Evolutionary conservation across 2,888 invertebrate species (phyloP), one percentile per base, ranked within the genome.

Genomic region (Acanthosepion esculentum): DNA sequence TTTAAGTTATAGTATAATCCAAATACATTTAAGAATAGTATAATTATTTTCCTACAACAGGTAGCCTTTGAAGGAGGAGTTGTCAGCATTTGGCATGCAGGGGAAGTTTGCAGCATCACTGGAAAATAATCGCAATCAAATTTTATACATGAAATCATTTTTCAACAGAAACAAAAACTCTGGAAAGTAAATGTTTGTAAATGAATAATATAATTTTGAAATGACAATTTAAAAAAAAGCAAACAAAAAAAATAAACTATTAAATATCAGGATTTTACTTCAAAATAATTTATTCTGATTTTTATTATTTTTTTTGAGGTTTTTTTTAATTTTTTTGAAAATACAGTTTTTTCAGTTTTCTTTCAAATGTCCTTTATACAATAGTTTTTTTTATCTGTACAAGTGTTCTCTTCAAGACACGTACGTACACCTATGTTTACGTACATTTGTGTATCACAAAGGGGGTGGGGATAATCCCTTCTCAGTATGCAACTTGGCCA

Each of bases 211-310:
- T 41, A 41, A 41, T 41, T 0, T 41, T 41, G 41, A 41, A 41
- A 41, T 41, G 41, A 41, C 41, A 41, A 41, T 41, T 48, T n/a
- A 12, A 48, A 12, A 10, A 26, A 48, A 93, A 26, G n/a, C 41
- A n/a, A n/a, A 48, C 5, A 33, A 15, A 29, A 15, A 29, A 78
- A 78, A 78, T 10, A 15, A 15, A 33, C 8, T 15, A 78, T 33
- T 8, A 78, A 41, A 78, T 78, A n/a, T 78, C 50, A 93, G 48
- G 29, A 50, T 93, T n/a, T n/a, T 93, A 93, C n/a, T 93, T 93
- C 93, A 93, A 93, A 93, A 93, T 93, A 93, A 93, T 93, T 93
- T 93, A 93, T 93, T 93, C 93, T 93, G 93, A 93, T 93, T 93
- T 93, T 93, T 93, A 59, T 59, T 29, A 15, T n/a, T 50, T 50